These are phyloP conservation scores for Choristoneura rosaceana DNA, from an alignment of 2,888 invertebrate genomes.

Conservation along the genomic window DNA sequence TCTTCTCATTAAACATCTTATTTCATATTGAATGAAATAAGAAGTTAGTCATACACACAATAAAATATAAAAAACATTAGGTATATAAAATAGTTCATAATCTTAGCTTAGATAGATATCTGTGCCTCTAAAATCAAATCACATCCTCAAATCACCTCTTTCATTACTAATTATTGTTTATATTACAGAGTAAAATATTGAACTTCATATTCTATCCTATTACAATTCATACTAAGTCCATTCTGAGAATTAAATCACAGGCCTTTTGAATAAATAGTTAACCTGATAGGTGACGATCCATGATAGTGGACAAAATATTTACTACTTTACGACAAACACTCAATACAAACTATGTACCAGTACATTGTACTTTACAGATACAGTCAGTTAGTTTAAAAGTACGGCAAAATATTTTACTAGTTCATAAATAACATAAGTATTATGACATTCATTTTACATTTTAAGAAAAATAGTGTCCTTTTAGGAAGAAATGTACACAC, in stretches of 20 bases:
- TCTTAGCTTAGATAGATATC: slow-evolving; percentile 26
- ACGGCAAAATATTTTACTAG: slow-evolving; percentile 17
- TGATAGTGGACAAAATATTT: neutral
- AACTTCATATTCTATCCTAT: slow-evolving; percentile 12
- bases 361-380: slow-evolving; percentile 25
- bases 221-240: slow-evolving; percentile 6
- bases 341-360: slow-evolving; percentile 13
- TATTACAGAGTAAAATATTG: slow-evolving; percentile 1
- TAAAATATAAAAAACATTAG: slow-evolving; percentile 21
- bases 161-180: neutral
- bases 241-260: slow-evolving; percentile 20
- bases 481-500: neutral
- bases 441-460: slow-evolving; percentile 8
- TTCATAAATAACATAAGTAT: neutral
- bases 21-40: slow-evolving; percentile 12
- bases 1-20: slow-evolving; percentile 6
- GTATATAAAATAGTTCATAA: slow-evolving; percentile 23
- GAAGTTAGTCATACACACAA: slow-evolving; percentile 11
- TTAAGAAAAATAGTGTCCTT: slow-evolving; percentile 4
- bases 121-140: slow-evolving; percentile 9
- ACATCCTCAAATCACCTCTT: slow-evolving; percentile 3
- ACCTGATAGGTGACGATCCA: neutral
- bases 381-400: slow-evolving; percentile 3
- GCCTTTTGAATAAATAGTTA: slow-evolving; percentile 7
- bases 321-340: slow-evolving; percentile 16